Evolutionary conservation across 1,140 invertebrate species (phyloP).

Genomic region (Tetragonula clypearis): DNA sequence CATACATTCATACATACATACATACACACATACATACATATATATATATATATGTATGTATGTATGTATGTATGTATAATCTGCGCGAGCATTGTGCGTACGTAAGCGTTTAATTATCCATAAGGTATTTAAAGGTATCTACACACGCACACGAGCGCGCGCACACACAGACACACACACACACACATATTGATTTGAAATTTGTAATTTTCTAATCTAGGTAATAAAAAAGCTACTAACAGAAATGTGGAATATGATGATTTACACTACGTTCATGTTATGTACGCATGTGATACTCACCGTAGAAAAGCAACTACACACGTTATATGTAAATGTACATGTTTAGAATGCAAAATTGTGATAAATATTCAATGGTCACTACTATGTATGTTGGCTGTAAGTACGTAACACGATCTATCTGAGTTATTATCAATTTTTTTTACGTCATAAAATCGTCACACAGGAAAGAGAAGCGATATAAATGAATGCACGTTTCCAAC

Average conservation of each 20-base stretch:
- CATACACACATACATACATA: no score
- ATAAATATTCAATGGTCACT: neutral
- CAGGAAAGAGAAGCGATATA: neutral
- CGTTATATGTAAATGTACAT: neutral
- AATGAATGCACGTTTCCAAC: constrained; percentile 57
- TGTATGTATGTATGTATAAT: no score
- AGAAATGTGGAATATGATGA: neutral
- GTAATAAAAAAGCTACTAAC: neutral
- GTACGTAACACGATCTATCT: neutral
- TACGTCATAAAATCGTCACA: neutral
- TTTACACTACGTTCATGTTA: neutral
- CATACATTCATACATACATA: no score
- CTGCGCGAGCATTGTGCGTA: neutral
- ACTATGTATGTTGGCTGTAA: no score
- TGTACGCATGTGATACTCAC: neutral
- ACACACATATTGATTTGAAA: neutral
- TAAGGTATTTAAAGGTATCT: neutral
- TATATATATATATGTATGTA: no score
- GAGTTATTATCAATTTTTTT: no score
- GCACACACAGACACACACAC: no score
- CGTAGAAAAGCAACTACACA: neutral
- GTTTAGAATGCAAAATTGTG: neutral
- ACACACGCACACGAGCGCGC: no score
- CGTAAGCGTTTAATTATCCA: neutral
- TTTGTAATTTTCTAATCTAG: neutral